Evolutionary conservation across 2,113 vertebrate species (phyloP).

Genomic region (Cranoglanis bouderius): DNA sequence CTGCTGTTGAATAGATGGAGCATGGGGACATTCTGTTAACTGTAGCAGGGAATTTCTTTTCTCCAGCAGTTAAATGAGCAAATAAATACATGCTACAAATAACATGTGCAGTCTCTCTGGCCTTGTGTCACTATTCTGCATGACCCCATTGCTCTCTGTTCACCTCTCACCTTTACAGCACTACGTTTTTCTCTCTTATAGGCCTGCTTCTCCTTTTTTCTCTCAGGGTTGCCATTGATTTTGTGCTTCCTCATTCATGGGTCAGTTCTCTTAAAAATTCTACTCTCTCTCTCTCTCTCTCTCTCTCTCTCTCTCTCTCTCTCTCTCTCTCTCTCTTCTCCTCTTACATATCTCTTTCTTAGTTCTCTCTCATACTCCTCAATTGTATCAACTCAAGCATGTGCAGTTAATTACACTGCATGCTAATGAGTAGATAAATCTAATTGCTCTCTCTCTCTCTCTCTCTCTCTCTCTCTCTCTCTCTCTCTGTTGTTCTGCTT

Average conservation of each 20-base stretch:
- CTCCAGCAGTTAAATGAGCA: neutral
- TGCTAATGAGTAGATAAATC: constrained; percentile 79
- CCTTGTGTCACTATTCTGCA: neutral
- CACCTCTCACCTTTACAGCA: constrained; percentile 49
- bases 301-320: too few species aligned
- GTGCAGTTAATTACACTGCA: constrained; percentile 74
- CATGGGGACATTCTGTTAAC: neutral
- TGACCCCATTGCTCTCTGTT: constrained; percentile 35
- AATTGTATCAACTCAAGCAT: constrained; percentile 67
- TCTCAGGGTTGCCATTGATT: neutral
- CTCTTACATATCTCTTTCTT: constrained; percentile 33
- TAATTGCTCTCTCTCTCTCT: constrained; percentile 62
- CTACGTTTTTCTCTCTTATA: constrained; percentile 35
- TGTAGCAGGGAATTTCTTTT: neutral
- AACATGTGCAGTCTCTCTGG: neutral
- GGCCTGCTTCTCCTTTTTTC: neutral
- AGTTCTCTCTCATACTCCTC: constrained; percentile 56
- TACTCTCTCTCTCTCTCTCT: constrained; percentile 50
- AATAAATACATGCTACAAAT: neutral
- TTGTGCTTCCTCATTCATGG: constrained; percentile 36
- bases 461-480: constrained; percentile 25
- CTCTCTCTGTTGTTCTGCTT: constrained; percentile 14
- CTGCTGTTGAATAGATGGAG: neutral
- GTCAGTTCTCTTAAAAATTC: constrained; percentile 2
- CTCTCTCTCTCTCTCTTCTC: too few species aligned